Base-by-base conservation (phyloP, 92 coral and sea anemone species). In the Epizoanthus rinbou region DNA sequence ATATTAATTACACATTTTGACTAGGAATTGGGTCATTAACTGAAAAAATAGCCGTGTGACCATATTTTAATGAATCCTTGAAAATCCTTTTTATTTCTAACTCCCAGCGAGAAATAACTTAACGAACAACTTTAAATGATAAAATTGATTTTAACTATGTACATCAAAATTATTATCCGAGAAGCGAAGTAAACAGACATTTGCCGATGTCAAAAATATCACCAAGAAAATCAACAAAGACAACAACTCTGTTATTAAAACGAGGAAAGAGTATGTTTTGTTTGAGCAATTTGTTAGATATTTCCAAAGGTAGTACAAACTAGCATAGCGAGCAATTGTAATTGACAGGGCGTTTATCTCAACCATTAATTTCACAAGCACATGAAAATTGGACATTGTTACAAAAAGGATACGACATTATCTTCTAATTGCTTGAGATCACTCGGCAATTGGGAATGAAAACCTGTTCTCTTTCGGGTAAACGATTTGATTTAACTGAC, bases 341-440 rank as follows among this genome's bases (percentile, higher is more conserved):
- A 78, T 60, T 78, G 82, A 78, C 82, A 62, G 23, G 10, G 13
- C 19, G 9, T 43, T 78, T 60, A 41, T 57, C 47, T 22, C 50
- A 60, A 60, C 69, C 37, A 41, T 76, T 76, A 60, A 76, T 78
- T 78, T 78, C 72, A 78, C 71, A 78, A 45, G 58, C 7, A 22
- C 58, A 43, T 21, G 57, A 41, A 43, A 22, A 62, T 18, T 7
- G 66, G 67, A 39, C 59, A 78, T 60, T 78, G 57, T 78, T 39
- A 78, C 70, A 78, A 78, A 78, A 63, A 39, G 58, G 28, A 58
- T 58, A 31, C 64, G 69, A 58, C 68, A 33, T 2, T 28, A 19
- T 31, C 37, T 23, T 60, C 63, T 78, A 62, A 78, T 78, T 78
- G 57, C 43, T 60, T 78, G 45, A 35, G 64, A 63, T 78, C 22